These are phyloP conservation scores for Eledone cirrhosa DNA, from an alignment of 2,888 invertebrate species.

Conservation along the genomic window DNA sequence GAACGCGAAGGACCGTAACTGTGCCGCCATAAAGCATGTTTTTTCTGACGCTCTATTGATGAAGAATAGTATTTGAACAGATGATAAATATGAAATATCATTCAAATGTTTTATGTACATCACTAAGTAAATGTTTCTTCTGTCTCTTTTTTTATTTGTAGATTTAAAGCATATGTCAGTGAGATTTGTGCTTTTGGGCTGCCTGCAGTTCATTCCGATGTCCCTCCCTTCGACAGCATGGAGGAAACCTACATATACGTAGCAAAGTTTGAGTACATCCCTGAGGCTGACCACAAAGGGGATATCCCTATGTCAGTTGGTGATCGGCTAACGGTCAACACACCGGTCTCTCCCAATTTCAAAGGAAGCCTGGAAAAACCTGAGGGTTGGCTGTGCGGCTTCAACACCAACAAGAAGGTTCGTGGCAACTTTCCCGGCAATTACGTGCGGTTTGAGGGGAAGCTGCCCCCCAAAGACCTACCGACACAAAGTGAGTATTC, in stretches of 20 bases:
- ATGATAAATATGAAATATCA: no score
- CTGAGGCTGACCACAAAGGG: conserved; percentile 41
- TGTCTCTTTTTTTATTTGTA: no score
- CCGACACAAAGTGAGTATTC: no score
- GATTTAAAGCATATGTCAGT: no score
- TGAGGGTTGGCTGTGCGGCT: conserved; percentile 45
- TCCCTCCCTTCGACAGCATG: background rate
- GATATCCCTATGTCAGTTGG: conserved; percentile 47
- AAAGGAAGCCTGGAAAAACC: conserved; percentile 35
- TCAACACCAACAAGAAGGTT: conserved; percentile 42
- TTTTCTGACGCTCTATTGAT: no score
- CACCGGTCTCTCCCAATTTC: conserved; percentile 5
- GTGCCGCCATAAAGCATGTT: no score
- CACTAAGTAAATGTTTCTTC: no score
- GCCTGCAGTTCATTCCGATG: background rate
- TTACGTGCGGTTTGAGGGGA: conserved; percentile 41
- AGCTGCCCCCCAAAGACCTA: background rate
- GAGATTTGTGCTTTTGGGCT: no score
- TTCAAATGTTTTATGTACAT: no score
- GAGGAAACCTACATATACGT: conserved; percentile 43
- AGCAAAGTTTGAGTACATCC: conserved; percentile 44
- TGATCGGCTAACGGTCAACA: conserved; percentile 43
- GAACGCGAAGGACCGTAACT: no score
- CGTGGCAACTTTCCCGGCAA: conserved; percentile 46
- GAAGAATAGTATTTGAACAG: no score